Evolutionary conservation across 2,888 invertebrate species (phyloP).

Genomic region (Papilio gigon): DNA sequence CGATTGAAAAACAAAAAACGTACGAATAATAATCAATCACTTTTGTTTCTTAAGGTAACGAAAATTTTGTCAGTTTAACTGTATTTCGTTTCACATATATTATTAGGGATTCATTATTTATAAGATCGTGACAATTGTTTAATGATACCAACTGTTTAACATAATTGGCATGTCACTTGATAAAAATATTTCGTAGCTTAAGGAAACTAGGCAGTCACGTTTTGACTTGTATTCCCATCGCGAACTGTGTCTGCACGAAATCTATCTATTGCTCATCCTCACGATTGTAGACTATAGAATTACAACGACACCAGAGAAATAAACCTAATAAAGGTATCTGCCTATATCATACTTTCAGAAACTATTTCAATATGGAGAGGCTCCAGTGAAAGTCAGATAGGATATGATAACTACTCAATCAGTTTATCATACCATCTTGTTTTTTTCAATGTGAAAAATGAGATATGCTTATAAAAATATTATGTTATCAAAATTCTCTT

Average conservation of each 20-base stretch:
- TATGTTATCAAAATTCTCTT: conserved; percentile 7
- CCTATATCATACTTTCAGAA: neutral
- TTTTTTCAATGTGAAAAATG: neutral
- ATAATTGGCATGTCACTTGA: conserved; percentile 27
- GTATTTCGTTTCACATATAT: neutral
- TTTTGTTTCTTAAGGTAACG: too few relatives aligned
- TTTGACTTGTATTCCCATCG: conserved; percentile 48
- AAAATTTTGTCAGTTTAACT: too few relatives aligned
- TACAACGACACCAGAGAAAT: neutral
- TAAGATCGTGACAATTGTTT: conserved; percentile 26
- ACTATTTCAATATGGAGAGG: neutral
- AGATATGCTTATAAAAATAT: neutral
- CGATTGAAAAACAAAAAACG: too few relatives aligned
- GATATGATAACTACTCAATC: neutral
- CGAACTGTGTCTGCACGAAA: conserved; percentile 29
- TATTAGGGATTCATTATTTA: neutral
- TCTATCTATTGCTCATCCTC: conserved; percentile 8
- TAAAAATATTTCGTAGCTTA: conserved; percentile 45
- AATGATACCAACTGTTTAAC: conserved; percentile 40
- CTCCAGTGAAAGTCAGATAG: neutral
- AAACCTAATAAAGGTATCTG: neutral
- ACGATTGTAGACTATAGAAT: conserved; percentile 25
- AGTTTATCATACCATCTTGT: neutral
- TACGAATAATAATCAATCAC: too few relatives aligned
- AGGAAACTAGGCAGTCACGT: conserved; percentile 49